These are phyloP conservation scores for Alca torda DNA, from an alignment of 2,797 vertebrate species.

Conservation along the genomic window DNA sequence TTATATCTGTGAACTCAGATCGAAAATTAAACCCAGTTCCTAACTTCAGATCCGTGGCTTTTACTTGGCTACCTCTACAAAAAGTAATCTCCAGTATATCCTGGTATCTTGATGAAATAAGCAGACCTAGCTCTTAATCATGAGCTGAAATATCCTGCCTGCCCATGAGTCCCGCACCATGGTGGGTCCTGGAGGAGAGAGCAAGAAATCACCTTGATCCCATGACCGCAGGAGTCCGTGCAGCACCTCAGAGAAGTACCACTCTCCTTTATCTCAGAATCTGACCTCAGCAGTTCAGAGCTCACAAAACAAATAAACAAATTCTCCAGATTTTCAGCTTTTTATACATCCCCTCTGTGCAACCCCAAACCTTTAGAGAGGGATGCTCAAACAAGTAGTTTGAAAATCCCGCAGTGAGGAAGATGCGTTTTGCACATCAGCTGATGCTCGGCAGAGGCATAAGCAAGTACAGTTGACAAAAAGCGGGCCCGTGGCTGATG, in stretches of 20 bases:
- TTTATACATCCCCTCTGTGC: background rate
- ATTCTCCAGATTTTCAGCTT: background rate
- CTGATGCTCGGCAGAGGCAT: background rate
- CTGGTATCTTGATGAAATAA: background rate
- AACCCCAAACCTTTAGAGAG: background rate
- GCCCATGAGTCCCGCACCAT: background rate
- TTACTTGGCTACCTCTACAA: background rate
- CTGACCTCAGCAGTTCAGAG: background rate
- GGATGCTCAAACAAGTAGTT: background rate
- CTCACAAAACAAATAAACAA: background rate
- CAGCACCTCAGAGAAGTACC: background rate
- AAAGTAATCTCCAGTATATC: background rate
- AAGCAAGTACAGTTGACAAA: background rate
- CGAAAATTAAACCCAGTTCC: background rate
- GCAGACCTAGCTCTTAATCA: background rate
- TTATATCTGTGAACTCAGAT: background rate
- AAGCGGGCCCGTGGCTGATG: accelerated
- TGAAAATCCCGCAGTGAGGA: background rate
- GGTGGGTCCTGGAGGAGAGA: background rate
- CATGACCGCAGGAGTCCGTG: accelerated
- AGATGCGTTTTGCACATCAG: background rate
- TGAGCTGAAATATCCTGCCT: background rate
- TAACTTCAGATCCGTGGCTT: background rate
- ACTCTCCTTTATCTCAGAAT: background rate
- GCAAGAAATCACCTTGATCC: background rate